A percentile compares a stretch with the other conserved stretches of the same genome.
These are phyloP conservation scores for Aplysia californica DNA, from an alignment of 1,140 invertebrate species.

Conservation along the genomic window DNA sequence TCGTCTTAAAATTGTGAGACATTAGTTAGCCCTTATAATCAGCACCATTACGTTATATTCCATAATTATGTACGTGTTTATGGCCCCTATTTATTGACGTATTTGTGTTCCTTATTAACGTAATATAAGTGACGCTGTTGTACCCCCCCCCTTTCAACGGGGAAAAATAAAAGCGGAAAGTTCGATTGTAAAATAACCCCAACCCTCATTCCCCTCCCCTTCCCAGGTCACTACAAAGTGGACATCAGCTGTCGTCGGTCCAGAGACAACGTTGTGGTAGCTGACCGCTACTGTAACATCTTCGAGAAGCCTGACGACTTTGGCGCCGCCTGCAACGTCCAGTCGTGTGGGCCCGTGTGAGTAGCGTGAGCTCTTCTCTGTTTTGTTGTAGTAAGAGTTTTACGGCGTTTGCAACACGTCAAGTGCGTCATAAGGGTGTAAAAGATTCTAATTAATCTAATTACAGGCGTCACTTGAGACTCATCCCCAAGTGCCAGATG, in stretches of 20 bases:
- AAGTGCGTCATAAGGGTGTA: background rate
- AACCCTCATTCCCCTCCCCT: too few relatives aligned
- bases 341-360: constrained; percentile 28
- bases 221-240: constrained; percentile 24
- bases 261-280: constrained; percentile 6
- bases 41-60: too few relatives aligned
- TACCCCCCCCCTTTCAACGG: too few relatives aligned
- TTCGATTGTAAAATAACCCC: too few relatives aligned
- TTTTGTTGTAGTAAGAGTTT: background rate
- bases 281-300: constrained; percentile 22
- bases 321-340: constrained; percentile 22
- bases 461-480: background rate
- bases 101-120: too few relatives aligned
- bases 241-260: constrained; percentile 12
- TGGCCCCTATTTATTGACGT: too few relatives aligned
- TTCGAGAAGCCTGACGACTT: constrained; percentile 11
- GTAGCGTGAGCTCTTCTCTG: background rate
- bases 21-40: too few relatives aligned
- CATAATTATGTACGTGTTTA: too few relatives aligned
- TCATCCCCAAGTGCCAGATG: too few relatives aligned
- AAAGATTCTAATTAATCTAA: background rate
- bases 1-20: too few relatives aligned
- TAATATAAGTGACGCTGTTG: too few relatives aligned
- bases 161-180: too few relatives aligned
- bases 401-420: background rate